Evolutionary conservation across 2,797 vertebrate genomes (phyloP).

Genomic region (Podarcis siculus): DNA sequence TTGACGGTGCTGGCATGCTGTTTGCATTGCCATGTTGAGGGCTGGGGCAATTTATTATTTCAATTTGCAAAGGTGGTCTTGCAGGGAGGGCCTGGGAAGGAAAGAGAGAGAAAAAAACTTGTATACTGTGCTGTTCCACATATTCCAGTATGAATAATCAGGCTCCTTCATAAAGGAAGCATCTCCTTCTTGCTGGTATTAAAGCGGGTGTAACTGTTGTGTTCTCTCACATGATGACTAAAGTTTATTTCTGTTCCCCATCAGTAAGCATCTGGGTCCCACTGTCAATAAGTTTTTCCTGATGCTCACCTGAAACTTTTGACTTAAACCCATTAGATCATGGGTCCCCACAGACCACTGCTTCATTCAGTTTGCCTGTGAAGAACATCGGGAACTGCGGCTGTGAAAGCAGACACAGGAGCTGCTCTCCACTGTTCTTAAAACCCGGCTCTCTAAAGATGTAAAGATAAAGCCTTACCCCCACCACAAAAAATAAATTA

Average conservation of each 20-base stretch:
- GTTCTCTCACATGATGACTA: background rate
- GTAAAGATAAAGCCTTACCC: background rate
- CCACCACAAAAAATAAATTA: too few relatives aligned
- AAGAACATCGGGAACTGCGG: background rate
- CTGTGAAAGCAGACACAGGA: background rate
- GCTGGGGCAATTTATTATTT: background rate
- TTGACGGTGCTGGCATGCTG: fast-evolving
- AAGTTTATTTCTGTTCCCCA: background rate
- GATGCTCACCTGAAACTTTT: too few relatives aligned
- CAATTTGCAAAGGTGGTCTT: background rate
- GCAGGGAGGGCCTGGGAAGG: constrained; percentile 8
- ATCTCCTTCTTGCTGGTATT: background rate
- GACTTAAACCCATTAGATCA: too few relatives aligned
- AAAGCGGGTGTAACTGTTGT: background rate
- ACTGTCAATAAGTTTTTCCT: background rate
- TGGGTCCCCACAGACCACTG: too few relatives aligned
- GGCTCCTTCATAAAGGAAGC: too few relatives aligned
- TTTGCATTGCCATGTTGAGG: fast-evolving
- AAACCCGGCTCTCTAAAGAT: too few relatives aligned
- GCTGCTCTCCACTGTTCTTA: too few relatives aligned
- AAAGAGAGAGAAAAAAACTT: background rate
- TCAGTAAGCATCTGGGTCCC: too few relatives aligned
- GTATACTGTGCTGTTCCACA: background rate
- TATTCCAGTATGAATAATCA: background rate
- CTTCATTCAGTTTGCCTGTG: background rate